A percentile compares a stretch with the other conserved stretches of the same genome.
These are phyloP conservation scores for Natrix natrix DNA, from an alignment of 2,797 vertebrate genomes.

Conservation along the genomic window DNA sequence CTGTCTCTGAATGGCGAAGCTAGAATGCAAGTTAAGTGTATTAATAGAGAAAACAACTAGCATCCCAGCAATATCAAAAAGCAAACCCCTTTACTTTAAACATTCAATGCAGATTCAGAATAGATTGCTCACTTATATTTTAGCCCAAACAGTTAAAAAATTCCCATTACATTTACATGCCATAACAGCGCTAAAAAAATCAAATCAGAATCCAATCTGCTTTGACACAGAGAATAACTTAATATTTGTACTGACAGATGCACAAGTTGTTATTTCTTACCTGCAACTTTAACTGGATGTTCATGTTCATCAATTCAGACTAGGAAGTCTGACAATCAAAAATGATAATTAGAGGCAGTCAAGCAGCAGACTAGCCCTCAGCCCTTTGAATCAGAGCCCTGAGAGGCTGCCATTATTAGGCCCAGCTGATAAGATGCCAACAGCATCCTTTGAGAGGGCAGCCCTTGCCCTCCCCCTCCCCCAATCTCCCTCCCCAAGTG, in stretches of 20 bases:
- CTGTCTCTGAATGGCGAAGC: conserved; percentile 84
- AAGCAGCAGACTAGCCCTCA: conserved; percentile 68
- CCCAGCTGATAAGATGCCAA: fast-evolving
- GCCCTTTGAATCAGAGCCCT: not conserved
- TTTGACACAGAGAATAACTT: conserved; percentile 48
- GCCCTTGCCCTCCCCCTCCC: not conserved
- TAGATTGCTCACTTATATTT: conserved; percentile 70
- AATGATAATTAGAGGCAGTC: conserved; percentile 25
- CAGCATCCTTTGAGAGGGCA: fast-evolving
- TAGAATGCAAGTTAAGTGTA: conserved; percentile 88
- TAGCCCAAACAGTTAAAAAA: conserved; percentile 67
- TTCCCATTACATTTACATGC: conserved; percentile 69
- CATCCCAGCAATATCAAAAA: conserved; percentile 82
- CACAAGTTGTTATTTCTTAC: conserved; percentile 48
- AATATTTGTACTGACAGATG: conserved; percentile 49
- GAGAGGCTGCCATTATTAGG: fast-evolving
- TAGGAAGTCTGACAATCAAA: conserved; percentile 39
- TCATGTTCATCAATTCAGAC: conserved; percentile 61
- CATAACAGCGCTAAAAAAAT: conserved; percentile 62
- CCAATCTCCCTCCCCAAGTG: fast-evolving
- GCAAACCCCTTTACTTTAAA: conserved; percentile 76
- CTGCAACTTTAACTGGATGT: conserved; percentile 58
- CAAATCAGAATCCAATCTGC: conserved; percentile 48
- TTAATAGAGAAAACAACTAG: conserved; percentile 86
- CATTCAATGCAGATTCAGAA: conserved; percentile 67